Conservation (phyloP, 30 jellyfish, hydroid and myxozoan genomes). For the Pelagia noctiluca region DNA sequence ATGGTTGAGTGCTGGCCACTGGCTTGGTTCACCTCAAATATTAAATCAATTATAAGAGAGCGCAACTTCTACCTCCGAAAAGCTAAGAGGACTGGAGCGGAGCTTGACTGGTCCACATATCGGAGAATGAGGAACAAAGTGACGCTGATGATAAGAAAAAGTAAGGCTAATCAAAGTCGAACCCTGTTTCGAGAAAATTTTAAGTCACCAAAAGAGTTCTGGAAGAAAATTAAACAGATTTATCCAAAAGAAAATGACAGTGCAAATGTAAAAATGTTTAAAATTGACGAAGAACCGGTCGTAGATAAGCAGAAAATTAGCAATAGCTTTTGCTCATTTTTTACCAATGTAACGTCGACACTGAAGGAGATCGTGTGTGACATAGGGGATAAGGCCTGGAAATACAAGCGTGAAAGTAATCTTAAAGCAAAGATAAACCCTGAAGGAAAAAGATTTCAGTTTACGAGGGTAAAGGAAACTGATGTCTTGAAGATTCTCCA, state of each 20-base stretch:
- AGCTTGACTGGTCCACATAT: slow-evolving; percentile 57
- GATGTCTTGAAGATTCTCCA: slow-evolving; percentile 34
- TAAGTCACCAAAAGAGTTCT: slow-evolving; percentile 42
- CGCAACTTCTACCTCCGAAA: slow-evolving; percentile 38
- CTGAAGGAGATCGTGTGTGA: background rate
- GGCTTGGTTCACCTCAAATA: slow-evolving; percentile 32
- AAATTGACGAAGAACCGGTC: slow-evolving; percentile 27
- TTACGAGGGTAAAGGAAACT: slow-evolving; percentile 37
- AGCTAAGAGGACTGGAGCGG: slow-evolving; percentile 44
- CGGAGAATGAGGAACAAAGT: slow-evolving; percentile 44
- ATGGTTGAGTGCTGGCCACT: too few relatives aligned
- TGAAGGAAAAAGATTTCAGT: slow-evolving; percentile 38
- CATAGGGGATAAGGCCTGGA: slow-evolving; percentile 1
- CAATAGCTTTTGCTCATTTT: slow-evolving; percentile 47
- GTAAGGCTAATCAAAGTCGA: slow-evolving; percentile 45
- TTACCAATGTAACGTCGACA: slow-evolving; percentile 49
- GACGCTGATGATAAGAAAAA: slow-evolving; percentile 32
- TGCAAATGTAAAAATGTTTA: slow-evolving; percentile 35
- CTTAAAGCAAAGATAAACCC: slow-evolving; percentile 48
- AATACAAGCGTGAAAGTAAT: slow-evolving; percentile 7
- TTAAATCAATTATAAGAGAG: slow-evolving; percentile 31
- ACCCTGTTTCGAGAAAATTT: slow-evolving; percentile 27
- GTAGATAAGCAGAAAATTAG: slow-evolving; percentile 17
- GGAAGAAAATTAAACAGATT: slow-evolving; percentile 28
- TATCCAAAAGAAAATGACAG: slow-evolving; percentile 45